These are phyloP conservation scores for Triplophysa dalaica DNA, from an alignment of 2,113 vertebrate genomes.

Conservation along the genomic window DNA sequence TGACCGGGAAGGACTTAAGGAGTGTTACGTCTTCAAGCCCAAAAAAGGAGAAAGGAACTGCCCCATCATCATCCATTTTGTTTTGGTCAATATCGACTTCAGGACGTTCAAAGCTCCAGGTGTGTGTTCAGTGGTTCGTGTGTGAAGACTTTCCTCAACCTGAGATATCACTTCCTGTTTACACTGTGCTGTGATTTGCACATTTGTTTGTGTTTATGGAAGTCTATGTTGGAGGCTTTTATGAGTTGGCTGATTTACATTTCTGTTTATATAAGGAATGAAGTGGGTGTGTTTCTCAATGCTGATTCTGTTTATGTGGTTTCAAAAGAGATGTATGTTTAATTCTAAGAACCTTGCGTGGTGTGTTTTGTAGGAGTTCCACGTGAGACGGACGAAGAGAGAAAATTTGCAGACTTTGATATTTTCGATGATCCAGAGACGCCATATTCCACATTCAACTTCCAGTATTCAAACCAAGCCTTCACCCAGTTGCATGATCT, in stretches of 20 bases:
- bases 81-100: conserved; percentile 95
- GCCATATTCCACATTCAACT: conserved; percentile 96
- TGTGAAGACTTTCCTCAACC: not conserved
- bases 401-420: conserved; percentile 92
- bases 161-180: not conserved
- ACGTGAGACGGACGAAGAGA: conserved; percentile 87
- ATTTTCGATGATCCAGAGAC: conserved; percentile 93
- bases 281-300: not conserved
- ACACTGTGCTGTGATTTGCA: not conserved
- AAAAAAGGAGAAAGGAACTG: conserved; percentile 89
- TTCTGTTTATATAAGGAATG: not conserved
- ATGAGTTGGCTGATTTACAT: not conserved
- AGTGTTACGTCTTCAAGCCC: conserved; percentile 96
- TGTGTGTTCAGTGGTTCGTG: conserved; percentile 54
- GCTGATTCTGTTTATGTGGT: not conserved
- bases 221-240: not conserved
- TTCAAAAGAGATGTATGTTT: not conserved
- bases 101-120: conserved; percentile 92
- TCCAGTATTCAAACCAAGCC: conserved; percentile 91
- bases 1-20: conserved; percentile 93
- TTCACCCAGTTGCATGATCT: conserved; percentile 90
- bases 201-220: conserved; percentile 4
- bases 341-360: not conserved
- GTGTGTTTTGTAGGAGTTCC: conserved; percentile 75
- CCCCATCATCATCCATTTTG: conserved; percentile 94